phyloP scores from a whole-genome alignment of 2,888 invertebrate genomes.

The Brachycybe producta region DNA sequence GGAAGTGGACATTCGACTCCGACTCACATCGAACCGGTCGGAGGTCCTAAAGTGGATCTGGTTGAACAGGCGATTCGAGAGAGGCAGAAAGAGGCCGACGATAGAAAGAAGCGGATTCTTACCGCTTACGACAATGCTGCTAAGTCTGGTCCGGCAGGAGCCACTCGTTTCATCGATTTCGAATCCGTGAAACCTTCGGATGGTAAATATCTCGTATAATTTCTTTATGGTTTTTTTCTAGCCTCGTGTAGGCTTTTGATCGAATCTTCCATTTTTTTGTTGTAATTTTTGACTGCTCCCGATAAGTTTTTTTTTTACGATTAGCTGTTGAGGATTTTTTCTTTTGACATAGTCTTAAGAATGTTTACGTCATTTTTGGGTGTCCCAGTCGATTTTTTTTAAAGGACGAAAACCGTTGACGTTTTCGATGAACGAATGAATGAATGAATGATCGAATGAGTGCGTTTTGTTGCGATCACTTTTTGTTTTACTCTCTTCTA shows the following conservation, averaged over 20 bases:
- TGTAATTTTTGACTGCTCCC: neutral
- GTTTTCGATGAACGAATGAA: too few relatives aligned
- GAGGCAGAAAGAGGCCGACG: conserved; percentile 22
- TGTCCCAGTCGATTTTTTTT: too few relatives aligned
- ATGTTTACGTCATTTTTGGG: too few relatives aligned
- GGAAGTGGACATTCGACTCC: conserved; percentile 12
- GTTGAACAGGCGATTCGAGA: conserved; percentile 25
- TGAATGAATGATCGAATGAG: too few relatives aligned
- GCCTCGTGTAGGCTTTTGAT: neutral
- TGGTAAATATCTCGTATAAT: conserved; percentile 20
- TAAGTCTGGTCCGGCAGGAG: conserved; percentile 24
- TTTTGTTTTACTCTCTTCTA: neutral
- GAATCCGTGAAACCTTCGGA: conserved; percentile 25
- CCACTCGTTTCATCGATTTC: conserved; percentile 24
- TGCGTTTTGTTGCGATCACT: too few relatives aligned
- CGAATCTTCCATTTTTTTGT: neutral
- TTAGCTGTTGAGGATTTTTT: too few relatives aligned
- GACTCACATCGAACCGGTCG: conserved; percentile 3
- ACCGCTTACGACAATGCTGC: conserved; percentile 27
- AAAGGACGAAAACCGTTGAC: too few relatives aligned
- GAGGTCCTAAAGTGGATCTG: conserved; percentile 21
- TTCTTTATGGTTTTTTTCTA: neutral
- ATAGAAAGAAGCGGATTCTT: conserved; percentile 24
- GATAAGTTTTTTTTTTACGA: too few relatives aligned
- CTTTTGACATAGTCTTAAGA: too few relatives aligned